A percentile compares a stretch with the other conserved stretches of the same genome.
These are phyloP conservation scores for Candoia aspera DNA, from an alignment of 2,113 vertebrate genomes.

Conservation along the genomic window DNA sequence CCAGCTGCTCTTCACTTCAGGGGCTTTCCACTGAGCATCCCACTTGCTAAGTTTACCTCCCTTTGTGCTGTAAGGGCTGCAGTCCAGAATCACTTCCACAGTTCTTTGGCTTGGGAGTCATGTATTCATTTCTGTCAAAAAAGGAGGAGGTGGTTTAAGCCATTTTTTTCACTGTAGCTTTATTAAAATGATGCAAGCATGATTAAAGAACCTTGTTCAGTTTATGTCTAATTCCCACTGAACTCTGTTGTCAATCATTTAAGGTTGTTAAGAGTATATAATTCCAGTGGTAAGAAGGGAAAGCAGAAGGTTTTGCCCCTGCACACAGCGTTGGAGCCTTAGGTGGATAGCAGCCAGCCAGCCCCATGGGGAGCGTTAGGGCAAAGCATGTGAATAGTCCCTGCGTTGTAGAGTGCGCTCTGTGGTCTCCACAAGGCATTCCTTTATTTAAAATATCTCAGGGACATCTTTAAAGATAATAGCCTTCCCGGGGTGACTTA, in stretches of 20 bases:
- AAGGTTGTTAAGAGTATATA: background rate
- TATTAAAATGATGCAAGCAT: background rate
- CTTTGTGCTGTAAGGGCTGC: background rate
- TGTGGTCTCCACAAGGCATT: background rate
- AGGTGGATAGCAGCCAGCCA: background rate
- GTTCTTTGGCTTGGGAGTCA: background rate
- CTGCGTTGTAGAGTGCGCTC: background rate
- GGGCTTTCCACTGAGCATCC: background rate
- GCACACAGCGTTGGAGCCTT: background rate
- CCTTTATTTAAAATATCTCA: background rate
- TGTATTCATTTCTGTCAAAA: conserved; percentile 36
- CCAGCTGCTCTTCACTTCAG: background rate
- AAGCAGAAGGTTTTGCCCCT: background rate
- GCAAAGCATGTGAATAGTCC: background rate
- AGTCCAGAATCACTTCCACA: background rate
- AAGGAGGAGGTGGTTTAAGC: background rate
- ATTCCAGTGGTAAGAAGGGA: background rate
- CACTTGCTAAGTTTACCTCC: background rate
- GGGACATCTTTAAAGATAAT: background rate
- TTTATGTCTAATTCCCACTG: background rate
- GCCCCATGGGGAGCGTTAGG: background rate
- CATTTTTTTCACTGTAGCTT: conserved; percentile 24
- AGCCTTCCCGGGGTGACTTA: background rate
- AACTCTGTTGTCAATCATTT: fast-evolving
- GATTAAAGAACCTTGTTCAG: background rate